phyloP scores from a whole-genome alignment of 92 coral and sea anemone species.

The Zoanthus sansibaricus region DNA sequence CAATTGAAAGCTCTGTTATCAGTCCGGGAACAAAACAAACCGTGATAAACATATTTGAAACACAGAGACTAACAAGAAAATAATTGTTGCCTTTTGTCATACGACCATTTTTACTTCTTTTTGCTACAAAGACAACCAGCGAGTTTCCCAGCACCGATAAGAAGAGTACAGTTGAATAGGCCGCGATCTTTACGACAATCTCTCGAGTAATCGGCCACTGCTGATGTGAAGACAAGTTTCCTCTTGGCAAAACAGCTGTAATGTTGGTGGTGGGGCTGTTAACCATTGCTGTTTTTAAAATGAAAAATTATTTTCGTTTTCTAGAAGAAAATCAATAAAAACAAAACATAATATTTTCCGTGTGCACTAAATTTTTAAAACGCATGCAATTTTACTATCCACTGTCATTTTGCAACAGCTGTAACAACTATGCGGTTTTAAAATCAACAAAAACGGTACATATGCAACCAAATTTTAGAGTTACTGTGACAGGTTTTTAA shows the following conservation, averaged over 20 bases:
- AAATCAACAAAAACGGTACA: not conserved
- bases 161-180: conserved; percentile 7
- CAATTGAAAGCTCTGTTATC: conserved; percentile 5
- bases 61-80: conserved; percentile 16
- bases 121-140: not conserved
- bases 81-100: conserved; percentile 17
- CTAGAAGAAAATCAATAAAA: not conserved
- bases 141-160: conserved; percentile 11
- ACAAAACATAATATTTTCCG: not conserved
- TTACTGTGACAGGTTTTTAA: no score
- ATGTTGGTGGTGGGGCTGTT: not conserved
- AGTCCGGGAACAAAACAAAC: conserved; percentile 14
- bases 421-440: not conserved
- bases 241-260: not conserved
- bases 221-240: not conserved
- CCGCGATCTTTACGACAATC: not conserved
- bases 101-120: not conserved
- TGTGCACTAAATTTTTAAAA: not conserved
- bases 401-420: not conserved
- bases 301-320: not conserved
- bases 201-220: not conserved
- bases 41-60: conserved; percentile 28
- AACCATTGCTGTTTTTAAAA: not conserved
- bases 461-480: no score
- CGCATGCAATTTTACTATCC: not conserved